Percentiles rank a stretch among this genome's conserved stretches.
These are phyloP conservation scores for Halictus rubicundus DNA, from an alignment of 1,140 invertebrate species.

Conservation along the genomic window DNA sequence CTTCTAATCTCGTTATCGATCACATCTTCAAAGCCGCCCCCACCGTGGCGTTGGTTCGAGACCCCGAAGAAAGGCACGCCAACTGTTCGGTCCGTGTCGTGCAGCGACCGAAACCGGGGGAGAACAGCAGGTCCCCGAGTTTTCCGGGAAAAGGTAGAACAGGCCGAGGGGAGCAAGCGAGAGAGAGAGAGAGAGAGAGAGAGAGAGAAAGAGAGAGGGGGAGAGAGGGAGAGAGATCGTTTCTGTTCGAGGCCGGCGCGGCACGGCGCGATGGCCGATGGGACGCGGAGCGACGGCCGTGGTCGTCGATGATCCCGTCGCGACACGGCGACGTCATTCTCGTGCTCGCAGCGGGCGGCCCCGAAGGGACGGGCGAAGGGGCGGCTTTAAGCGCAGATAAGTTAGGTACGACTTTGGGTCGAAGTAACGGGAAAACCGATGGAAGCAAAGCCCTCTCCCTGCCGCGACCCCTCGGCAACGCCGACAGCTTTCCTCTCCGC, in stretches of 20 bases:
- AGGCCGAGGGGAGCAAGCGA: too few species aligned
- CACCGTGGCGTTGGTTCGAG: background rate
- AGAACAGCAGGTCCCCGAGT: background rate
- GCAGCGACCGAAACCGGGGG: background rate
- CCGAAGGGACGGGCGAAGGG: constrained; percentile 42
- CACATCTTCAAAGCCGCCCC: background rate
- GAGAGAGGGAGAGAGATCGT: too few species aligned
- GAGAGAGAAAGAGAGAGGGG: too few species aligned
- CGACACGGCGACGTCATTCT: constrained; percentile 45
- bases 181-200: too few species aligned
- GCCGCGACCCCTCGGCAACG: background rate
- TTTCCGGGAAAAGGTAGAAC: background rate
- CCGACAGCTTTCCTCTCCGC: background rate
- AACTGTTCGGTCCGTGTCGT: too few species aligned
- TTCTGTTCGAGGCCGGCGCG: too few species aligned
- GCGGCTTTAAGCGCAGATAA: constrained; percentile 51
- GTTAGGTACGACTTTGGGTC: constrained; percentile 41
- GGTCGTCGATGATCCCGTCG: constrained; percentile 31
- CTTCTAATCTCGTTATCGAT: constrained; percentile 5
- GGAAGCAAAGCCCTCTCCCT: constrained; percentile 8
- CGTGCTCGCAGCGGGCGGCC: constrained; percentile 47
- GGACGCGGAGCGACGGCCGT: background rate
- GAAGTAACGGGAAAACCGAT: constrained; percentile 53
- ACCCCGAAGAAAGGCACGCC: too few species aligned
- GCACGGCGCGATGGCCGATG: background rate